These are phyloP conservation scores for Psittacara wagleri DNA, from an alignment of 2,113 vertebrate genomes.

Conservation along the genomic window DNA sequence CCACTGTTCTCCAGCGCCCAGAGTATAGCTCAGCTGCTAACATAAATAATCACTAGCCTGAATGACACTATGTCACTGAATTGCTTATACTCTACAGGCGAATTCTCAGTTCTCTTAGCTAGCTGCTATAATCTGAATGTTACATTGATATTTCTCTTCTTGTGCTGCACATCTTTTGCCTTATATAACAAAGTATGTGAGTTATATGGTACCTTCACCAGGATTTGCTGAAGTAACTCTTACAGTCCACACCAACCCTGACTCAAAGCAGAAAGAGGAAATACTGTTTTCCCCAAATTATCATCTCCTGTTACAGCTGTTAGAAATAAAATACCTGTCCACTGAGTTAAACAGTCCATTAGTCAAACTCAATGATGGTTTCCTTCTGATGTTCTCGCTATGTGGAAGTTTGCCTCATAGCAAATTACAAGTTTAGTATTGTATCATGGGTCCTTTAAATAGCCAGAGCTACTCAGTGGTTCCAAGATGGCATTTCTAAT, in stretches of 20 bases:
- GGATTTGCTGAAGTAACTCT: not conserved
- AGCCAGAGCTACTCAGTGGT: not conserved
- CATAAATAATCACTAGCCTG: not conserved
- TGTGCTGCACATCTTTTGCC: not conserved
- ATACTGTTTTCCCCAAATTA: not conserved
- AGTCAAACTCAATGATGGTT: not conserved
- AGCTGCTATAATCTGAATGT: not conserved
- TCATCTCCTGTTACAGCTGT: not conserved
- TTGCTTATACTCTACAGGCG: not conserved
- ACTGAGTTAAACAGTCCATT: not conserved
- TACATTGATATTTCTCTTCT: not conserved
- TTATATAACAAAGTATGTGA: not conserved
- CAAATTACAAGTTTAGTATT: not conserved
- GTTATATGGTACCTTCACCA: not conserved
- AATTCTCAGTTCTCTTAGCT: not conserved
- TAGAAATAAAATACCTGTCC: not conserved
- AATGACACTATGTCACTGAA: fast-evolving
- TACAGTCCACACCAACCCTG: not conserved
- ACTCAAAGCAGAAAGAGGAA: not conserved
- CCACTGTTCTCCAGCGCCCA: not conserved
- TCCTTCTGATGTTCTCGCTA: not conserved
- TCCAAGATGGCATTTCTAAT: not conserved
- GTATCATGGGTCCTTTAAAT: not conserved
- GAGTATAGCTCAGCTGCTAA: not conserved
- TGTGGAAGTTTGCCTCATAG: not conserved